These are phyloP conservation scores for Contarinia nasturtii DNA, from an alignment of 1,140 invertebrate genomes.

Conservation along the genomic window DNA sequence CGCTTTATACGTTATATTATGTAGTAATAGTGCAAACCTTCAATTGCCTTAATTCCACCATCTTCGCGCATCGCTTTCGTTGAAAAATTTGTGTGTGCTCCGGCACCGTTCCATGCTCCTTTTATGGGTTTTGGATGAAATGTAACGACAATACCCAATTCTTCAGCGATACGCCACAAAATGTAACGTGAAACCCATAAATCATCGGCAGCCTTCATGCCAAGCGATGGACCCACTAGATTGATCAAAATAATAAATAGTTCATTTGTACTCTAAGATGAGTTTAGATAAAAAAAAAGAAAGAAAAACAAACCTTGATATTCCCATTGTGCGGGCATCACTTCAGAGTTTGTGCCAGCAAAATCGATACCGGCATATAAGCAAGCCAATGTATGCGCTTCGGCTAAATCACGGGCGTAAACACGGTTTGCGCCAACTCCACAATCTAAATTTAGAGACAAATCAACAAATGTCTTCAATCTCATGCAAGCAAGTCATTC, in stretches of 20 bases:
- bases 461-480: slow-evolving; percentile 24
- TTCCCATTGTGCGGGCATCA: slow-evolving; percentile 67
- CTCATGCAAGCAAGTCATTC: slow-evolving; percentile 30
- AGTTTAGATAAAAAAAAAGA: no score
- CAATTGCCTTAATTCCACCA: slow-evolving; percentile 52
- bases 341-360: slow-evolving; percentile 79
- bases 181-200: slow-evolving; percentile 63
- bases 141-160: slow-evolving; percentile 63
- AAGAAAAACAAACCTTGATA: no score
- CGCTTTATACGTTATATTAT: no score
- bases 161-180: slow-evolving; percentile 70
- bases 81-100: slow-evolving; percentile 61
- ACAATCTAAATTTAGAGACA: slow-evolving; percentile 29
- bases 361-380: slow-evolving; percentile 81
- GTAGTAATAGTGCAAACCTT: no score
- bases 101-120: slow-evolving; percentile 84
- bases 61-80: slow-evolving; percentile 66
- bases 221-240: slow-evolving; percentile 60
- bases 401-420: slow-evolving; percentile 81
- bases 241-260: no score
- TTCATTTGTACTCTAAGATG: background rate
- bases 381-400: slow-evolving; percentile 62
- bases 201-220: slow-evolving; percentile 69
- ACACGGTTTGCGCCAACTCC: slow-evolving; percentile 84
- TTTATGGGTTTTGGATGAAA: slow-evolving; percentile 75